Base-by-base conservation (phyloP, 2,113 vertebrate species). In the Scortum barcoo region DNA sequence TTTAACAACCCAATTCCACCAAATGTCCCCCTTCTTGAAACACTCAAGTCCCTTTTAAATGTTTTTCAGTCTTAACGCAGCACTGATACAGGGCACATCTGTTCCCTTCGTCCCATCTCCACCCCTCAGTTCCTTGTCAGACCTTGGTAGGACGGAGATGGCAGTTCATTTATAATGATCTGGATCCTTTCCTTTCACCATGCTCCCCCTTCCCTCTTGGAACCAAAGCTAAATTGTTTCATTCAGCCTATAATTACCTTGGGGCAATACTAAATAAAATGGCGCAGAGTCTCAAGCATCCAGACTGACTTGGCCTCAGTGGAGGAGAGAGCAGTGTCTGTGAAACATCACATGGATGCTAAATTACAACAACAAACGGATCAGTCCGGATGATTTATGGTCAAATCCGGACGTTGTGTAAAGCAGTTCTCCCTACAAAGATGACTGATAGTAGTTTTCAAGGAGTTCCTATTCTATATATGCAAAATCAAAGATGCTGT, bases 171-270 rank as follows among this genome's bases (percentile, higher is more conserved):
- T 80, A 30, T 91, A 92, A 92, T 86, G 77, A 85, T 89, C 68
- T 85, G 58, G 48, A 65, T 79, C 13, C 28, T 81, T 80, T 84
- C 26, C 54, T 81, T 78, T 72, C 78, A 20, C 44, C 66, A 26
- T 70, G 56, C 56, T 40, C 62, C 61, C 62, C 76, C 26, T n/a
- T n/a, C n/a, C n/a, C n/a, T n/a, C 14, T 26, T 75, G 83, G 76
- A 86, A 72, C 69, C 67, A 22, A 22, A 80, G 67, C 82, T 88
- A 89, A 88, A 91, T 88, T n/a, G 83, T 88, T 86, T 87, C 75
- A 76, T 80, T 87, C 58, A 28, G 78, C 36, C 73, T 81, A 6
- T 84, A 84, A 86, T 88, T 85, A 81, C 76, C 88, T 90, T 20
- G 0, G 74, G 85, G 82, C 62, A 30, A 76, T 48, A 36, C 84